phyloP scores from a whole-genome alignment of 2,113 vertebrate genomes.

The Anseranas semipalmata region DNA sequence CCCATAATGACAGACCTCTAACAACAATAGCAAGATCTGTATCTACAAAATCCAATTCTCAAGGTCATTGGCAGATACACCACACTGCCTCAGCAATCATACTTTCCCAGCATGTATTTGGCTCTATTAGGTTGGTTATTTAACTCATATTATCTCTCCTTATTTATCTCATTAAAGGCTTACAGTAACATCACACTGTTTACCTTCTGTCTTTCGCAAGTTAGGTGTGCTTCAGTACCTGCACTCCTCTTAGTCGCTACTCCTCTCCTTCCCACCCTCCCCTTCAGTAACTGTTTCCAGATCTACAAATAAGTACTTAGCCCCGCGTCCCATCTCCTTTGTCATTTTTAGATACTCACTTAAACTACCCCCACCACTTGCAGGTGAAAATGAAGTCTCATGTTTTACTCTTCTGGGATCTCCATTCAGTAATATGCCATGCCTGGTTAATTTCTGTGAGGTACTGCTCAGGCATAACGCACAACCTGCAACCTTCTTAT shows the following conservation, averaged over 20 bases:
- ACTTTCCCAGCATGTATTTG: not conserved
- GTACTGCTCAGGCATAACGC: not conserved
- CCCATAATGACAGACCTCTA: conserved; percentile 26
- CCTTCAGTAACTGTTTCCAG: not conserved
- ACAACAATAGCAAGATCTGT: not conserved
- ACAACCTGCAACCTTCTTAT: not conserved
- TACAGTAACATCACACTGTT: conserved; percentile 15
- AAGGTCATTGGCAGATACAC: conserved; percentile 21
- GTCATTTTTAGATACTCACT: not conserved
- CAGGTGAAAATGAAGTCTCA: not conserved
- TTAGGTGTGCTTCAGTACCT: not conserved
- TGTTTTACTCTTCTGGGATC: not conserved
- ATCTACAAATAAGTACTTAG: not conserved
- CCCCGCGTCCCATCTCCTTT: not conserved
- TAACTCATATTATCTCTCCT: conserved; percentile 19
- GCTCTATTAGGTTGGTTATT: conserved; percentile 9
- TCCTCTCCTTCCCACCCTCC: not conserved
- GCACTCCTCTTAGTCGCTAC: not conserved
- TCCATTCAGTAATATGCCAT: fast-evolving
- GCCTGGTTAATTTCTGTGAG: not conserved
- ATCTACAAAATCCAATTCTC: conserved; percentile 30
- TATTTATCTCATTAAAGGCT: conserved; percentile 43
- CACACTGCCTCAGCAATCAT: not conserved
- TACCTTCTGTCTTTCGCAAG: not conserved
- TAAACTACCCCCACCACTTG: not conserved